These are phyloP conservation scores for Drosophila algonquin DNA, from an alignment of 2,888 invertebrate genomes.

Conservation along the genomic window DNA sequence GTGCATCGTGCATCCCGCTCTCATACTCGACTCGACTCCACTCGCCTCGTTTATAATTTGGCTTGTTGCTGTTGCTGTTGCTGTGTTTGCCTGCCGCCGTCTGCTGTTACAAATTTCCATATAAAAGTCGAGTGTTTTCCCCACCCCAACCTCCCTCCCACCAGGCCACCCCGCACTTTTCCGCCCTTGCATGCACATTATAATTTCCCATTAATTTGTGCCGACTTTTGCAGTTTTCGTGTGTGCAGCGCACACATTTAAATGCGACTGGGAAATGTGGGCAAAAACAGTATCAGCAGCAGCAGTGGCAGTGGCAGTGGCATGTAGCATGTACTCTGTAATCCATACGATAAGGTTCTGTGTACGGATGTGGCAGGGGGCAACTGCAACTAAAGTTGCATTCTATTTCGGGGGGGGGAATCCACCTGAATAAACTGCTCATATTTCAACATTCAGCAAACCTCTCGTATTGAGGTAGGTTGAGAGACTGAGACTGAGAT, in stretches of 20 bases:
- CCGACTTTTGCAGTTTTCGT: conserved; percentile 54
- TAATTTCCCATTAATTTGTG: conserved; percentile 71
- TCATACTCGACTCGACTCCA: not conserved
- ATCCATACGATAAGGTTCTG: conserved; percentile 4
- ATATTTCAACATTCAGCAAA: conserved; percentile 1
- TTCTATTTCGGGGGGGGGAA: not conserved
- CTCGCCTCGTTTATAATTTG: conserved; percentile 6
- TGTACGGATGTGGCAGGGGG: not conserved
- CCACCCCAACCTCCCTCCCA: not conserved
- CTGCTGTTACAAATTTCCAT: conserved; percentile 19
- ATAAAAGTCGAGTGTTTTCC: not conserved
- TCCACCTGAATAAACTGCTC: conserved; percentile 11
- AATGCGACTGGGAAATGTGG: conserved; percentile 34
- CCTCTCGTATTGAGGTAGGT: too few relatives aligned
- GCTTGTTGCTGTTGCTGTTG: conserved; percentile 15
- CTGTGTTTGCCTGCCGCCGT: conserved; percentile 10
- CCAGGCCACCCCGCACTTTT: conserved; percentile 4
- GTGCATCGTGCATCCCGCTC: not conserved
- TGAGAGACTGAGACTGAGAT: not conserved
- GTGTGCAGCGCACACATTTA: conserved; percentile 56
- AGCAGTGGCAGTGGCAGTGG: not conserved
- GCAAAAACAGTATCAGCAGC: conserved; percentile 13
- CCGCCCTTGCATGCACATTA: conserved; percentile 29
- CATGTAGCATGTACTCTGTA: conserved; percentile 2
- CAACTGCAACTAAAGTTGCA: not conserved